Evolutionary conservation across 2,888 invertebrate species (phyloP), one percentile per base, ranked within the genome.

Genomic region (Deilephila porcellus): DNA sequence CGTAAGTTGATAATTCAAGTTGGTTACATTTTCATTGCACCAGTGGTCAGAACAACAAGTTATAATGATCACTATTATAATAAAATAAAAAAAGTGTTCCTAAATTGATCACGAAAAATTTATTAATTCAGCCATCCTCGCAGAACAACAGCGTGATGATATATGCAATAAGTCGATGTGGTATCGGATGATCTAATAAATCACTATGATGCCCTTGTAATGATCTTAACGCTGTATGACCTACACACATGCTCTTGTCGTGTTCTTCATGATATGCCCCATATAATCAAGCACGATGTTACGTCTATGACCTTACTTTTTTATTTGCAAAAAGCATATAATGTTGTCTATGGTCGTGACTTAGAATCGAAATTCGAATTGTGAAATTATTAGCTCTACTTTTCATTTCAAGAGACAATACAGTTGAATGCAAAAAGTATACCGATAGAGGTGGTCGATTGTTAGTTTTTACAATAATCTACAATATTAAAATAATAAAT

Each of bases 201-300:
- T 52, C 67, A 52, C 45, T 17, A 14, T 67, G 60, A 60, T 71
- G 60, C 71, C 71, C 71, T 71, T 60, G 71, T 45, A 37, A 25
- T 71, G 60, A 71, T 71, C 71, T 71, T 59, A 60, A 56, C 56
- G 45, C 45, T 64, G 52, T 34, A 14, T 60, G 59, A 71, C 34
- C 45, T 71, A n/a, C 25, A 45, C 71, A 60, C 71, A 71, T 59
- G 60, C 60, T 7, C 20, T 25, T 60, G 45, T 60, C 71, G 60
- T 71, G 71, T 60, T 19, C 59, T 37, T 17, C 59, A 29, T 73
- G 37, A 59, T 67, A 60, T 34, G 17, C 1, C 25, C 52, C 64
- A 64, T 67, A 67, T 25, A 45, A 25, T 25, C 32, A 29, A 62
- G 17, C 62, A 64, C 63, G 32, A 64, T 37, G 64, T 37, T 64